Conservation (phyloP, 2,888 invertebrate genomes). For the Aelia acuminata region DNA sequence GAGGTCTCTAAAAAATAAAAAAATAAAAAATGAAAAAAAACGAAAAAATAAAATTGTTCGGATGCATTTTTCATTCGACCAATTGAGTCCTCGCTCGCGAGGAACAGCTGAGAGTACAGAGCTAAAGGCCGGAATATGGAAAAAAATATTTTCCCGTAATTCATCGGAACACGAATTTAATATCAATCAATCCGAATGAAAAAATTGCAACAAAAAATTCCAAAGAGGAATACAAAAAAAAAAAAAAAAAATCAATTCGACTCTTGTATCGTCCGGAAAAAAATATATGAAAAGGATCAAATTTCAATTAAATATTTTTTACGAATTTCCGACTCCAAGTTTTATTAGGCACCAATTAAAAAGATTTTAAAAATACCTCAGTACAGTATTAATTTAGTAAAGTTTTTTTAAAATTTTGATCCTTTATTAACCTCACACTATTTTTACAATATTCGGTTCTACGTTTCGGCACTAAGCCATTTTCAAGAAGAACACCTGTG, state of each 20-base stretch:
- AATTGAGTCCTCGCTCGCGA: background rate
- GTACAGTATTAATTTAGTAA: no score
- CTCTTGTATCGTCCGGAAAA: background rate
- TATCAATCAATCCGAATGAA: background rate
- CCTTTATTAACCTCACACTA: no score
- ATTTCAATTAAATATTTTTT: background rate
- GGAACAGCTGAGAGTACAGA: background rate
- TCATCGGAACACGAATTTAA: background rate
- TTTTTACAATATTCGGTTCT: no score
- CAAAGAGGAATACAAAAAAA: background rate
- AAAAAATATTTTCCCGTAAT: conserved; percentile 16
- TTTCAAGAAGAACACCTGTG: no score
- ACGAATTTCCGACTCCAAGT: background rate
- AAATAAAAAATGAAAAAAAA: background rate
- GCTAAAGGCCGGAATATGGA: background rate
- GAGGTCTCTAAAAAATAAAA: background rate
- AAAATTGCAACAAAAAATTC: background rate
- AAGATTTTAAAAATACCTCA: no score
- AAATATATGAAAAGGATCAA: background rate
- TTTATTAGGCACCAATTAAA: no score
- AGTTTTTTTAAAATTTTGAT: no score
- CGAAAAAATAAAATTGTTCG: background rate
- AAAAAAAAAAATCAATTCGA: background rate
- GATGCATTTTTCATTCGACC: conserved; percentile 43
- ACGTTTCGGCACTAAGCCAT: no score